Percentiles rank a stretch among this genome's conserved stretches.
Evolutionary conservation across 2,797 vertebrate species (phyloP).

Genomic region (Siniperca undulata): DNA sequence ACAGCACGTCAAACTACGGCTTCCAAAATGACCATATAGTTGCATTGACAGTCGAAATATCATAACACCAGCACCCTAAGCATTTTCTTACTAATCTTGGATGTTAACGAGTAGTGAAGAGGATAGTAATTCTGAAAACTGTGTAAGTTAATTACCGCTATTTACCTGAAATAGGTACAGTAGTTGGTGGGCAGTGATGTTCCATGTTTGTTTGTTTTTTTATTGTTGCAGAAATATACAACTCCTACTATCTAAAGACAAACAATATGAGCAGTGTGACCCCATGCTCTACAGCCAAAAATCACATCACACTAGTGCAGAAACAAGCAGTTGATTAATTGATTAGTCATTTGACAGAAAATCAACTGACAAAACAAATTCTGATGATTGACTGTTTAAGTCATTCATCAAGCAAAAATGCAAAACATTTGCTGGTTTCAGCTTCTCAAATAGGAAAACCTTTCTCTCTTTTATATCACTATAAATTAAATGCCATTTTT

Average conservation of each 20-base stretch:
- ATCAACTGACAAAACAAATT: no score
- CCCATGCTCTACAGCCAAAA: not conserved
- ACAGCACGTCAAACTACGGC: not conserved
- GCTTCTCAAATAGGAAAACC: not conserved
- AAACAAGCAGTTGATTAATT: no score
- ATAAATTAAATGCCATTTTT: not conserved
- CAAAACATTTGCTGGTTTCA: not conserved
- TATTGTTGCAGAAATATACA: not conserved
- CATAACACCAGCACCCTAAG: no score
- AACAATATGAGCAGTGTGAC: not conserved
- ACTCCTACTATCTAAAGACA: no score
- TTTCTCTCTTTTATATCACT: not conserved
- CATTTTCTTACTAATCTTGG: no score
- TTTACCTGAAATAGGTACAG: not conserved
- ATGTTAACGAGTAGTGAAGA: not conserved
- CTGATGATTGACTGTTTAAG: not conserved
- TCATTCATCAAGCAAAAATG: not conserved
- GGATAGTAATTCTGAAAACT: no score
- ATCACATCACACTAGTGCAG: not conserved
- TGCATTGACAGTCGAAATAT: not conserved
- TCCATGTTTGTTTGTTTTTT: no score
- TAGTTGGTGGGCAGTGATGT: not conserved
- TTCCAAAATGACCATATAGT: not conserved
- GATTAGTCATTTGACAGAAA: no score
- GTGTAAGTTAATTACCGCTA: not conserved